A percentile compares a stretch with the other conserved stretches of the same genome.
Evolutionary conservation across 2,797 vertebrate genomes (phyloP).

Genomic region (Eidolon dupreanum): DNA sequence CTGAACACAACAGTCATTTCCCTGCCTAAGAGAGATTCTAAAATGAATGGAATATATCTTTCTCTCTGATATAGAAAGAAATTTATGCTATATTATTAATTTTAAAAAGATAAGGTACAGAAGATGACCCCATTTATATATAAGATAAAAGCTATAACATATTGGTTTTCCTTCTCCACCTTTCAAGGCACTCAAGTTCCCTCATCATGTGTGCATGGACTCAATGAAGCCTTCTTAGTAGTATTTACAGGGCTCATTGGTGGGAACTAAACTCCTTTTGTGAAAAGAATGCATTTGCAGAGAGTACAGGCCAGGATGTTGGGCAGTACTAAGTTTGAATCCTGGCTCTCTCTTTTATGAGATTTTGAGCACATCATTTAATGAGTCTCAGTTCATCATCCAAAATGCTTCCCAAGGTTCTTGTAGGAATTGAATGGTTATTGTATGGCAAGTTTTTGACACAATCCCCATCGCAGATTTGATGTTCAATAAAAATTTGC

Average conservation of each 20-base stretch:
- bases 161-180: background rate
- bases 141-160: background rate
- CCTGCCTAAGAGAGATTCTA: background rate
- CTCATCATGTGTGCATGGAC: background rate
- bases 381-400: background rate
- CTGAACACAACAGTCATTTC: background rate
- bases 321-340: background rate
- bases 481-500: background rate
- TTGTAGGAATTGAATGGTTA: background rate
- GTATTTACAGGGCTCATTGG: background rate
- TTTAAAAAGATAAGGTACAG: background rate
- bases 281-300: background rate
- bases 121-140: background rate
- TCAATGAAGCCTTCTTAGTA: background rate
- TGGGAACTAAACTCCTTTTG: background rate
- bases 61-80: background rate
- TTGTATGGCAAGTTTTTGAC: background rate
- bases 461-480: background rate
- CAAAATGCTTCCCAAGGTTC: background rate
- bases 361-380: background rate
- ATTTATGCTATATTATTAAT: background rate
- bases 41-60: background rate
- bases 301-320: background rate
- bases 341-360: background rate
- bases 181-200: background rate